Conservation (phyloP, 2,888 invertebrate genomes). For the Trachelus troglodyta region DNA sequence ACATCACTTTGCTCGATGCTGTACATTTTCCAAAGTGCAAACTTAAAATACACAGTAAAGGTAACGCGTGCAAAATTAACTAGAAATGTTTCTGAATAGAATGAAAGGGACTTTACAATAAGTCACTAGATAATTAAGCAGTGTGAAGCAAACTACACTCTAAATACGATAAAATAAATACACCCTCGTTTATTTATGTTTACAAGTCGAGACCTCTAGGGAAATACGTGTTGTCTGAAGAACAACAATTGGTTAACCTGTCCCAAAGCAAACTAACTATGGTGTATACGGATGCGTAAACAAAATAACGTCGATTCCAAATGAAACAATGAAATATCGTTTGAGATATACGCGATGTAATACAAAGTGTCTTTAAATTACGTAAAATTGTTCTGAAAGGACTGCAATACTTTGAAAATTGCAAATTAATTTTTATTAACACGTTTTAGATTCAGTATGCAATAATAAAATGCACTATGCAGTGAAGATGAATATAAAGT, state of each 20-base stretch:
- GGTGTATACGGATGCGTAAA: background rate
- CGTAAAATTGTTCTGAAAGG: too few relatives aligned
- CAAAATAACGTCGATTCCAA: background rate
- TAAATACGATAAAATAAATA: background rate
- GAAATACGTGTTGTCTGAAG: background rate
- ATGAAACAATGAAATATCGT: too few relatives aligned
- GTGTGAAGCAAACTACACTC: background rate
- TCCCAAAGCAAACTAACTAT: background rate
- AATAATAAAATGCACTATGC: background rate
- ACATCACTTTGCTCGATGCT: too few relatives aligned
- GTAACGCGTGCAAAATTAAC: background rate
- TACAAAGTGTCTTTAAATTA: too few relatives aligned
- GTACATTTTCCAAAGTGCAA: background rate
- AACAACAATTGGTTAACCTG: background rate
- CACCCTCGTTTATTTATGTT: background rate
- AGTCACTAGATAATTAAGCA: background rate
- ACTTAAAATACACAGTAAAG: background rate
- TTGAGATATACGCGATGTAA: too few relatives aligned
- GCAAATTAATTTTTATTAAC: background rate
- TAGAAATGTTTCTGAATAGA: background rate
- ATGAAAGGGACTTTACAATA: background rate
- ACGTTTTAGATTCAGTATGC: background rate
- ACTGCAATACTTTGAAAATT: too few relatives aligned
- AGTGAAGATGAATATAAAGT: background rate
- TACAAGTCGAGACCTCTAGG: background rate